Evolutionary conservation across 1,140 invertebrate genomes (phyloP), one percentile per base, ranked within the genome.

Genomic region (Neocloeon triangulifer): DNA sequence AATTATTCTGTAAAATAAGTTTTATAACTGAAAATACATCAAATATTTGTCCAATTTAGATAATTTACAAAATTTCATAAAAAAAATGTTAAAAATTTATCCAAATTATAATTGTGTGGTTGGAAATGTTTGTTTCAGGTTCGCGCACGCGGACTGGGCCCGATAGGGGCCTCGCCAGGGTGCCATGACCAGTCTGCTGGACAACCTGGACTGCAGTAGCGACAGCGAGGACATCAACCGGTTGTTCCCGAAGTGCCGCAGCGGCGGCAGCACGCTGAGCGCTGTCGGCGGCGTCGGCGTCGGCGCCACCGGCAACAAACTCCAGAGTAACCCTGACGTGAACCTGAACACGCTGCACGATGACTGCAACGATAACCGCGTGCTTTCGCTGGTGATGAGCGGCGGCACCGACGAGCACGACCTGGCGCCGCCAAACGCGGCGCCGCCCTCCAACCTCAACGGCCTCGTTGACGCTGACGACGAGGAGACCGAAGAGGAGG

Each of bases 211-310:
- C 39, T 51, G 50, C 47, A 48, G 51, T 39, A 51, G 48, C 45
- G 57, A 53, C 43, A 56, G 51, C 46, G 66, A 64, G 50, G 67
- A 73, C 52, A 77, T 80, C 54, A 74, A 69, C 43, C 64, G 71
- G 49, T 61, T 80, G 38, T 81, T 81, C 57, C 74, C 75, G 39
- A 78, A 78, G 67, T 79, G 74, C 56, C 62, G 74, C 40, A 73
- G 73, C 37, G 59, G 66, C 48, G 56, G 61, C 46, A 59, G 59
- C 41, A 67, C 61, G 50, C 56, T 66, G n/a, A n/a, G n/a, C 51
- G 66, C 59, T 32, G 53, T 62, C 36, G 39, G 49, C 31, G 46
- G 37, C 38, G 43, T 41, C 33, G 54, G 54, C 13, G 39, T 50
- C 44, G 45, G 58, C 37, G 51, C 50, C 34, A 50, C 45, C 44